Evolutionary conservation across 2,113 vertebrate species (phyloP).

Genomic region (Globicephala melas): DNA sequence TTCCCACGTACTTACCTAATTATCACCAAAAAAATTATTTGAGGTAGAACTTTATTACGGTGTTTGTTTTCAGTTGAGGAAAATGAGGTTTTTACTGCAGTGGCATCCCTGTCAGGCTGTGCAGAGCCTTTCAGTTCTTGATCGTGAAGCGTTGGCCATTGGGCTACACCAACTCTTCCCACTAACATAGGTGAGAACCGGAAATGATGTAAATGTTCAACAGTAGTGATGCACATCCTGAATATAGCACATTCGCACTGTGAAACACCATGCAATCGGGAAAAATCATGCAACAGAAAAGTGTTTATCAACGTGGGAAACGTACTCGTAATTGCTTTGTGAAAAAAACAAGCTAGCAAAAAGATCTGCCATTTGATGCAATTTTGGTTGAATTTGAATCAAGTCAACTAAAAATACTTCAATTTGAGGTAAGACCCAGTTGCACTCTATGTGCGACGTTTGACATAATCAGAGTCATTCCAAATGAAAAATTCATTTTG

Average conservation of each 20-base stretch:
- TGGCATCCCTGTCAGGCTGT: fast-evolving
- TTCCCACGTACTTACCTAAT: neutral
- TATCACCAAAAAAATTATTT: neutral
- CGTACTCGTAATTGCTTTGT: fast-evolving
- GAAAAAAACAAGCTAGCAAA: neutral
- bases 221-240: fast-evolving
- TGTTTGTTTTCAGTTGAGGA: neutral
- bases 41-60: neutral
- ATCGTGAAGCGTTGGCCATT: no score
- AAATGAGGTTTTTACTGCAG: neutral
- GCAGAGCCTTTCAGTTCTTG: neutral
- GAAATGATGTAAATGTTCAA: neutral
- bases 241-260: fast-evolving
- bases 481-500: neutral
- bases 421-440: neutral
- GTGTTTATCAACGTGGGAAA: fast-evolving
- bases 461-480: neutral
- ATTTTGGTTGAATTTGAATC: no score
- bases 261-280: fast-evolving
- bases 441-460: neutral
- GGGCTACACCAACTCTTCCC: fast-evolving
- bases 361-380: neutral
- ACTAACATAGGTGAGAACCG: neutral
- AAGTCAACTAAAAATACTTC: neutral
- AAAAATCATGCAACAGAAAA: neutral